Evolutionary conservation across 35 echinoderm and acorn worm genomes (phyloP).

Genomic region (Anneissia japonica): DNA sequence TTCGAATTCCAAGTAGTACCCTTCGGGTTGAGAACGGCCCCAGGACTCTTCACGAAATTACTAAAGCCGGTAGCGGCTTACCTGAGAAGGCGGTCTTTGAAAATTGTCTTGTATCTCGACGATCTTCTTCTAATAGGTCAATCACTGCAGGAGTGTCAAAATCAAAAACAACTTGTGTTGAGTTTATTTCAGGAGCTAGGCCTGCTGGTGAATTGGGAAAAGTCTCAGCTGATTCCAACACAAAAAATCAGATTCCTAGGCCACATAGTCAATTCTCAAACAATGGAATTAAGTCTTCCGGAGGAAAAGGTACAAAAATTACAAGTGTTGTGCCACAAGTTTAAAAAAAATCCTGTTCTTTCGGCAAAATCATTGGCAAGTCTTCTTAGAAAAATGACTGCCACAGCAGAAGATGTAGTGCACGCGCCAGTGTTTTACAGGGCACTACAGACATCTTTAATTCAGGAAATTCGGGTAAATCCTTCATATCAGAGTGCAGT

Average conservation of each 20-base stretch:
- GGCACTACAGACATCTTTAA: neutral
- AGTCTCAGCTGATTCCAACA: conserved; percentile 10
- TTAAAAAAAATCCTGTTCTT: neutral
- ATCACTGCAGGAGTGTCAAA: neutral
- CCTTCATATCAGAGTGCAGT: neutral
- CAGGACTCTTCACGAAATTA: conserved; percentile 32
- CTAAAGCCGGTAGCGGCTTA: conserved; percentile 19
- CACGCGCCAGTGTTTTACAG: neutral
- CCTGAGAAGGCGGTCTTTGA: neutral
- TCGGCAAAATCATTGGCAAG: neutral
- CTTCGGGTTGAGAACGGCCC: conserved; percentile 25
- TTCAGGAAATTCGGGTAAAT: neutral
- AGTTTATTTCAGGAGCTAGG: neutral
- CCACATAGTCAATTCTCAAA: neutral
- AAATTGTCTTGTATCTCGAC: conserved; percentile 18
- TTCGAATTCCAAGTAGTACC: conserved; percentile 16
- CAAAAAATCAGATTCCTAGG: neutral
- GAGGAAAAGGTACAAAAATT: neutral
- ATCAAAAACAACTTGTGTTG: neutral
- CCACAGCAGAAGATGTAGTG: conserved; percentile 8
- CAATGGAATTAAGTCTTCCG: conserved; percentile 13
- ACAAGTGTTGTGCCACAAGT: neutral
- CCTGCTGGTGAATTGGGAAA: conserved; percentile 14
- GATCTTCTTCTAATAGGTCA: conserved; percentile 16
- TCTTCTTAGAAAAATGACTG: neutral